Conservation (phyloP, 2,888 invertebrate genomes). For the Mayetiola destructor region DNA sequence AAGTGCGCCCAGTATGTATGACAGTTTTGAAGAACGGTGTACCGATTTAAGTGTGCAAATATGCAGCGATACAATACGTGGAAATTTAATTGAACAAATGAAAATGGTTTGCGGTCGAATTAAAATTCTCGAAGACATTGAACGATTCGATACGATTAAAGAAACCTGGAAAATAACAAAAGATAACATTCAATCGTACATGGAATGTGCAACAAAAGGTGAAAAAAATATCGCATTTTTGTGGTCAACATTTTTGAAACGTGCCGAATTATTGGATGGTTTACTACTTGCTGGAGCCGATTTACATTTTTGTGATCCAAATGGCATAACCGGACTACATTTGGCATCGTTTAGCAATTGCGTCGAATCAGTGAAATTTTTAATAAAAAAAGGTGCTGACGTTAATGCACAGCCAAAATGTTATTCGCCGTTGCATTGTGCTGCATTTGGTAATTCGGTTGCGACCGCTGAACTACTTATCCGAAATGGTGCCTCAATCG, state of each 20-base stretch:
- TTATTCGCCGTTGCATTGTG: conserved; percentile 75
- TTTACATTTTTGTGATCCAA: conserved; percentile 52
- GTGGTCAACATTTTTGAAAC: conserved; percentile 59
- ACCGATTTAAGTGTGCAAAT: conserved; percentile 56
- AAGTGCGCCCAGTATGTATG: conserved; percentile 66
- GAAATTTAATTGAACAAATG: conserved; percentile 61
- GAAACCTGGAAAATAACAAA: conserved; percentile 34
- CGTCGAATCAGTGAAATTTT: conserved; percentile 49
- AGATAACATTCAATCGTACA: conserved; percentile 40
- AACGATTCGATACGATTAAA: conserved; percentile 40
- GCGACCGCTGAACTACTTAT: conserved; percentile 67
- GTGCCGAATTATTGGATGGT: conserved; percentile 48
- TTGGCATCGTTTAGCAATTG: conserved; percentile 68
- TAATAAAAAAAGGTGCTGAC: conserved; percentile 52
- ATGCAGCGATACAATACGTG: conserved; percentile 56
- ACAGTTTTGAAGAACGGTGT: conserved; percentile 61
- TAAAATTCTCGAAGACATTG: conserved; percentile 57
- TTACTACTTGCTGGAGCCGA: conserved; percentile 55
- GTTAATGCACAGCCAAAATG: conserved; percentile 54
- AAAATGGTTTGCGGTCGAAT: conserved; percentile 51
- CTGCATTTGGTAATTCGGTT: conserved; percentile 74
- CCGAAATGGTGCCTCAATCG: conserved; percentile 52
- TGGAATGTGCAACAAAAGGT: conserved; percentile 43
- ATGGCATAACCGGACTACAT: conserved; percentile 61
- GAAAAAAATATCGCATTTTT: conserved; percentile 58